Conservation (phyloP, 1,140 invertebrate genomes). For the Phymorhynchus buccinoides region DNA sequence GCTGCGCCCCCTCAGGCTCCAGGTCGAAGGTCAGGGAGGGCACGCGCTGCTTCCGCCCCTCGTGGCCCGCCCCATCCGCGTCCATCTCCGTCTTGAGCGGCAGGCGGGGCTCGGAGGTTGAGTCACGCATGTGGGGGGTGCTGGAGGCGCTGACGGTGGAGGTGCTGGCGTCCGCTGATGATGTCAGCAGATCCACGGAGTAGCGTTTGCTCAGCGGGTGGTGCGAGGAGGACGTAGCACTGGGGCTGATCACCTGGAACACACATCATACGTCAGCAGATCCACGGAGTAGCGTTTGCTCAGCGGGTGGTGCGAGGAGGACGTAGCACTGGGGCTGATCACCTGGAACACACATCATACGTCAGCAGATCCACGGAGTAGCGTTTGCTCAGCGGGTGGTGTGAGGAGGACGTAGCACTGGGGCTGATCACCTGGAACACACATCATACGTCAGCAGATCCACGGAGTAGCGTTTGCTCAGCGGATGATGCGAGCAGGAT, state of each 20-base stretch:
- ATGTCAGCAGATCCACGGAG: conserved; percentile 66
- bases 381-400: no score
- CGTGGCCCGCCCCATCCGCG: conserved; percentile 5
- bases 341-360: no score
- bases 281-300: conserved; percentile 68
- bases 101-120: conserved; percentile 68
- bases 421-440: no score
- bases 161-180: conserved; percentile 35
- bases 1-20: not conserved
- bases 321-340: conserved; percentile 25
- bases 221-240: conserved; percentile 15
- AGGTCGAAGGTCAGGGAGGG: conserved; percentile 31
- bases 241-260: conserved; percentile 30
- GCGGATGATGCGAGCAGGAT: no score
- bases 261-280: conserved; percentile 52
- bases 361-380: no score
- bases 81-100: conserved; percentile 52
- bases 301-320: conserved; percentile 41
- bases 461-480: no score
- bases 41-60: not conserved
- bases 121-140: conserved; percentile 56
- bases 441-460: no score
- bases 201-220: conserved; percentile 62
- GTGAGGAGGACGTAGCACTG: no score
- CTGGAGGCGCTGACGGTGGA: conserved; percentile 25